Conservation (phyloP, 1,140 invertebrate genomes). For the Nephotettix cincticeps region DNA sequence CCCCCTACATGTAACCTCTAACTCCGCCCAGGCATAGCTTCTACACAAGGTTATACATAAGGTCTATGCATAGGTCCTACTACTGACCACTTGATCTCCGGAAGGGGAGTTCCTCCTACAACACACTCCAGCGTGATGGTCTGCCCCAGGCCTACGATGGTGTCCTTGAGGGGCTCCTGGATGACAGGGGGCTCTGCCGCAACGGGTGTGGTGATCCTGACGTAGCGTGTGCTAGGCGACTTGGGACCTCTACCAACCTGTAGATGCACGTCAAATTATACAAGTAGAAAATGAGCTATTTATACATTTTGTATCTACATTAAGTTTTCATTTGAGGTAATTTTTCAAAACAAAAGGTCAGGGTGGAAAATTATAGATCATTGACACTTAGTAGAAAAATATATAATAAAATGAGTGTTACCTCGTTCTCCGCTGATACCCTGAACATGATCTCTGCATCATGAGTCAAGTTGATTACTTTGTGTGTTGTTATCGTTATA, state of each 20-base stretch:
- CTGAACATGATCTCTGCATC: slow-evolving; percentile 73
- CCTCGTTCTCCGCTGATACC: slow-evolving; percentile 72
- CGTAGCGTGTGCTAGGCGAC: slow-evolving; percentile 57
- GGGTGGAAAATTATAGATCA: no score
- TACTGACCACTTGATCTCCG: slow-evolving; percentile 77
- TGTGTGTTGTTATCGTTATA: slow-evolving; percentile 63
- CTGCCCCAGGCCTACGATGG: slow-evolving; percentile 56
- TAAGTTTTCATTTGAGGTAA: no score
- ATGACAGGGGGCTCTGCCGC: slow-evolving; percentile 58
- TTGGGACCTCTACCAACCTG: slow-evolving; percentile 59
- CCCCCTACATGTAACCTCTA: no score
- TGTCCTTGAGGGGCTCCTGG: slow-evolving; percentile 61
- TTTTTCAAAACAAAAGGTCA: no score
- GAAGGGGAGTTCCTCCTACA: slow-evolving; percentile 78
- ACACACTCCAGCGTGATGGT: slow-evolving; percentile 68
- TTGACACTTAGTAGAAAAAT: no score
- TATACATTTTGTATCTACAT: no score
- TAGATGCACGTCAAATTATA: background rate
- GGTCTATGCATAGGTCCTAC: no score
- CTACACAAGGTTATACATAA: no score
- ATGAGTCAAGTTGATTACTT: slow-evolving; percentile 63
- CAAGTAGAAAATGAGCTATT: no score
- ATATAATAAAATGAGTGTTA: no score
- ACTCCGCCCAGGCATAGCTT: no score
- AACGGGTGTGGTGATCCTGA: slow-evolving; percentile 55